These are phyloP conservation scores for Diadema setosum DNA, from an alignment of 35 echinoderm and acorn worm species.

Conservation along the genomic window DNA sequence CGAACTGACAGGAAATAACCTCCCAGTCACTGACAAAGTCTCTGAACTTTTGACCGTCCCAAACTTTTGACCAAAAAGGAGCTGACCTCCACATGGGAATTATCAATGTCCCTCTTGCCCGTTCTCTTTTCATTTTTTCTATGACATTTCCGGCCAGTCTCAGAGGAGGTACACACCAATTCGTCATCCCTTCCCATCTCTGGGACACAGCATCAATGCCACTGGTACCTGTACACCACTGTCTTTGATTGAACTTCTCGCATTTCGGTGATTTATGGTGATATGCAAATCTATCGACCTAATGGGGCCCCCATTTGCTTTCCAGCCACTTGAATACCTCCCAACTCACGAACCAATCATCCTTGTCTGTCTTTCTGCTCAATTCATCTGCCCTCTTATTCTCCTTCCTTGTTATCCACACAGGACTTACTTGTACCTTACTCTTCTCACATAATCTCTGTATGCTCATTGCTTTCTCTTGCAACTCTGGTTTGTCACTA, in stretches of 20 bases:
- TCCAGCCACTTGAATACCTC: background rate
- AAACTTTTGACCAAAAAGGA: background rate
- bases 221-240: background rate
- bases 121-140: slow-evolving; percentile 6
- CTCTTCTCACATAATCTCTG: background rate
- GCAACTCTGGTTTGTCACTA: background rate
- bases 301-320: slow-evolving; percentile 20
- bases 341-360: slow-evolving; percentile 14
- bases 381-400: slow-evolving; percentile 16
- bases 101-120: background rate
- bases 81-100: slow-evolving; percentile 21
- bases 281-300: slow-evolving; percentile 26
- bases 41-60: background rate
- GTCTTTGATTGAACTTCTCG: background rate
- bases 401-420: slow-evolving; percentile 23
- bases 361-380: background rate
- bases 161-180: slow-evolving; percentile 17
- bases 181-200: background rate
- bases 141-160: background rate
- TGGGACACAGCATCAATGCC: slow-evolving; percentile 17
- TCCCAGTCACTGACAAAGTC: background rate
- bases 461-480: background rate
- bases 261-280: slow-evolving; percentile 10
- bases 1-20: background rate
- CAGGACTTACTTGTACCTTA: background rate